A percentile compares a stretch with the other conserved stretches of the same genome.
Conservation (phyloP, 2,888 invertebrate genomes). For the Papilio protenor region DNA sequence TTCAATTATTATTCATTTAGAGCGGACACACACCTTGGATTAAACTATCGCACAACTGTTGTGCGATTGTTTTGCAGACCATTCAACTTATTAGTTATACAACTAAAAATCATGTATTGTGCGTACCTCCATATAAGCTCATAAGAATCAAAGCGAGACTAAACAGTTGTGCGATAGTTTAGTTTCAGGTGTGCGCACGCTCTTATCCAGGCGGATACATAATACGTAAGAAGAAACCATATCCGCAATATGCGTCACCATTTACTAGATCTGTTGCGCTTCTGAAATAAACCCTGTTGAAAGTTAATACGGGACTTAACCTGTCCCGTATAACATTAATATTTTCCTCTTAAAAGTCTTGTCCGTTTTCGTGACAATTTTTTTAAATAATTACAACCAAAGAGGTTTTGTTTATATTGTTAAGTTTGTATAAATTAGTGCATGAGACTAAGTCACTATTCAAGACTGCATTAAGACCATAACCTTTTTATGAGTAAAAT, state of each 20-base stretch:
- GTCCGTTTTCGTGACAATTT: background rate
- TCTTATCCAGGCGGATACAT: background rate
- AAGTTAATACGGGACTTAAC: background rate
- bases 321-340: background rate
- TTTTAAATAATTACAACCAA: background rate
- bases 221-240: background rate
- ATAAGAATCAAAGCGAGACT: too few relatives aligned
- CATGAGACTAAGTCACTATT: too few relatives aligned
- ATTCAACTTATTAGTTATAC: too few relatives aligned
- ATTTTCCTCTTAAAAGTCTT: constrained; percentile 10
- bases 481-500: too few relatives aligned
- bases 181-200: too few relatives aligned
- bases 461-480: too few relatives aligned
- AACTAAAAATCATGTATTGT: too few relatives aligned
- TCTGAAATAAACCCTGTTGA: background rate
- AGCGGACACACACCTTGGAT: too few relatives aligned
- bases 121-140: too few relatives aligned
- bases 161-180: too few relatives aligned
- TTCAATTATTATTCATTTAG: background rate
- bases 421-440: background rate
- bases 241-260: constrained; percentile 7
- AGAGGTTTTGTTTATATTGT: background rate
- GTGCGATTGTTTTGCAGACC: too few relatives aligned
- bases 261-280: background rate
- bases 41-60: too few relatives aligned